A percentile compares a stretch with the other conserved stretches of the same genome.
phyloP scores from a whole-genome alignment of 2,113 vertebrate genomes.

The Bungarus multicinctus region DNA sequence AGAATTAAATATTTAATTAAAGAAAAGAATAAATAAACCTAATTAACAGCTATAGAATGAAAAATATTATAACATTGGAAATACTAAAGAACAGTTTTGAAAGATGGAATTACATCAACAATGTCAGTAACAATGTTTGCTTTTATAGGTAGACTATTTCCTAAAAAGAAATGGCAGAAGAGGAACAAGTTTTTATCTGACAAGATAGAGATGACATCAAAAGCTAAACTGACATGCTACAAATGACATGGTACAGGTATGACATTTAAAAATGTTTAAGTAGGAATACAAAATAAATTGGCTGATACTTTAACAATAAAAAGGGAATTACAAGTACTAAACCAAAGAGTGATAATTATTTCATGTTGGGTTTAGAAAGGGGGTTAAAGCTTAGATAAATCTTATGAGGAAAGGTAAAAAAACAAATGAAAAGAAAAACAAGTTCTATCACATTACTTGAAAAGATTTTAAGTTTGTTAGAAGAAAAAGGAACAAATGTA shows the following conservation, averaged over 20 bases:
- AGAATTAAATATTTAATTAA: background rate
- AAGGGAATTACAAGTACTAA: background rate
- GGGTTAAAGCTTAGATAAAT: background rate
- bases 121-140: background rate
- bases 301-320: too few species aligned
- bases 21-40: background rate
- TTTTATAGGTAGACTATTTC: background rate
- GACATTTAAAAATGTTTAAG: background rate
- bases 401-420: background rate
- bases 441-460: background rate
- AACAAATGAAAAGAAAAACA: background rate
- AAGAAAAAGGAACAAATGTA: background rate
- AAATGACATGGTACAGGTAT: background rate
- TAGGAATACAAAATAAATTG: background rate
- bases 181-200: background rate
- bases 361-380: background rate
- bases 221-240: background rate
- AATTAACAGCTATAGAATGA: background rate
- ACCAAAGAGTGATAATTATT: background rate
- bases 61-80: background rate
- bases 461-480: background rate
- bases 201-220: background rate
- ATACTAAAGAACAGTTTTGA: background rate
- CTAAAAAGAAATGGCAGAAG: background rate
- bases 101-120: background rate